Conservation (phyloP, 2,113 vertebrate genomes). For the Malurus alboscapulatus region DNA sequence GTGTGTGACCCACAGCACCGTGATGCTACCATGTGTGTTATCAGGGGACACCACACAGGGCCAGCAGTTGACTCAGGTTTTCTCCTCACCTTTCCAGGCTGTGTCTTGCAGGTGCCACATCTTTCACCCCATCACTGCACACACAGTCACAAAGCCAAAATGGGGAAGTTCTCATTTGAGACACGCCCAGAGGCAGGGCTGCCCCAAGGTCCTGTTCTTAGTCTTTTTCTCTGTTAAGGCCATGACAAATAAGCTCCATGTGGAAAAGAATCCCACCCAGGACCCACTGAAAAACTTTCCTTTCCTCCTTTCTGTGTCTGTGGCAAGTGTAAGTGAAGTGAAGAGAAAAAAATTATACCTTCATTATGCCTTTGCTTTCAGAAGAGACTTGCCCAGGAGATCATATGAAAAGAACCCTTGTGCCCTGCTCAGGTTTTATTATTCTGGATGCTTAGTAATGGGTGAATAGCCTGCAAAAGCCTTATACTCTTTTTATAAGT, state of each 20-base stretch:
- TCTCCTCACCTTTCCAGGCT: background rate
- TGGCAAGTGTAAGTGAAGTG: background rate
- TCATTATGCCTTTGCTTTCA: background rate
- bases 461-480: background rate
- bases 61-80: background rate
- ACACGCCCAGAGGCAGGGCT: background rate
- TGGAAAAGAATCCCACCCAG: background rate
- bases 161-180: background rate
- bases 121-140: background rate
- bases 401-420: background rate
- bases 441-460: background rate
- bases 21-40: background rate
- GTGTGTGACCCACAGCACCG: accelerated
- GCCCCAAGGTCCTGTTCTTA: background rate
- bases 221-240: background rate
- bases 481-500: background rate
- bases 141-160: accelerated
- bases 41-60: accelerated
- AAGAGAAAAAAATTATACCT: constrained; percentile 4
- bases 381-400: background rate
- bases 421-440: background rate
- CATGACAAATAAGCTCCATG: background rate
- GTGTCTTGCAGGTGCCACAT: background rate
- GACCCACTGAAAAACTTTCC: background rate
- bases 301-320: background rate